phyloP scores from a whole-genome alignment of 2,113 vertebrate species.

The Rhinichthys klamathensis region DNA sequence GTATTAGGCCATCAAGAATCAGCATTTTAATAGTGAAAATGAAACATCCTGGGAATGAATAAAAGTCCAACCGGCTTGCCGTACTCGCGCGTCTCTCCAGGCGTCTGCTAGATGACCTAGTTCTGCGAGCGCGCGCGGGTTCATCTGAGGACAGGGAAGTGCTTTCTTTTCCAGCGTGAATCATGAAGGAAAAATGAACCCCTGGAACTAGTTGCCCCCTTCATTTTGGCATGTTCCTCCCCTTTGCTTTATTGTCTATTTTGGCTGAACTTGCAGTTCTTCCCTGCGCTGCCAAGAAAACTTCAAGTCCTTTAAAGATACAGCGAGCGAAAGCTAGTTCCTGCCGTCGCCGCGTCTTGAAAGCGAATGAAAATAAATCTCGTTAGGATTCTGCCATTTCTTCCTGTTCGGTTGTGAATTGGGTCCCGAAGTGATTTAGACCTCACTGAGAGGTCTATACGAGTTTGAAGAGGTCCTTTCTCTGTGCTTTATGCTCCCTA shows the following conservation, averaged over 20 bases:
- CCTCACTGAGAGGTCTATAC: conserved; percentile 25
- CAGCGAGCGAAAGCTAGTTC: conserved; percentile 81
- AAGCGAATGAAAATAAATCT: conserved; percentile 81
- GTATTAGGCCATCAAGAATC: too few species aligned
- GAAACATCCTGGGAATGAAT: too few species aligned
- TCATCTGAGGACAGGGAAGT: conserved; percentile 86
- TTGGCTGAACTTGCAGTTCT: conserved; percentile 90
- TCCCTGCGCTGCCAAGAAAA: conserved; percentile 79
- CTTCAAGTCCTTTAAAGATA: conserved; percentile 85
- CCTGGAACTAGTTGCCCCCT: conserved; percentile 82
- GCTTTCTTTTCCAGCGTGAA: conserved; percentile 85
- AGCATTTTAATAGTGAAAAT: too few species aligned
- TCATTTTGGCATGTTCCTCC: conserved; percentile 86
- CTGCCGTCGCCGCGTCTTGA: conserved; percentile 78
- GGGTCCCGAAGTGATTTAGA: conserved; percentile 59
- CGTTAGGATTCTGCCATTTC: conserved; percentile 75
- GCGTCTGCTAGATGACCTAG: conserved; percentile 63
- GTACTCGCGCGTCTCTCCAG: not conserved
- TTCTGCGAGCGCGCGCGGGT: conserved; percentile 77
- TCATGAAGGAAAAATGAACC: conserved; percentile 86
- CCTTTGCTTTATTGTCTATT: conserved; percentile 92
- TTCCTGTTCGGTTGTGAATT: conserved; percentile 81
- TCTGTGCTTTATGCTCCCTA: not conserved
- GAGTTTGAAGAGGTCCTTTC: conserved; percentile 25
- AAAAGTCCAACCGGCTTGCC: too few species aligned